These are phyloP conservation scores for Tetrao urogallus DNA, from an alignment of 2,113 vertebrate genomes.

Conservation along the genomic window DNA sequence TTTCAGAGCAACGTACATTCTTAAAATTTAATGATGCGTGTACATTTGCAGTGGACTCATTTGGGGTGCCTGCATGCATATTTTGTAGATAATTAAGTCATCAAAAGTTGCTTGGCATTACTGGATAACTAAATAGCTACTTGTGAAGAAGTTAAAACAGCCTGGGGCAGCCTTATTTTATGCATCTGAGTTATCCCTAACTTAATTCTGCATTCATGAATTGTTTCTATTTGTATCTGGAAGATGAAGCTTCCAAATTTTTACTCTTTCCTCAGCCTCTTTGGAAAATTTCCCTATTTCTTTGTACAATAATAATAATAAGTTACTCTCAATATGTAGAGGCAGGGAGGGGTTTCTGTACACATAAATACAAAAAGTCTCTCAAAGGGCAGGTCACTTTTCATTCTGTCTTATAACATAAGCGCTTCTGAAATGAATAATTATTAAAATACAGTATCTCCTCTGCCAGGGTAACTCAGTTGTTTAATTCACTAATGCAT, in stretches of 20 bases:
- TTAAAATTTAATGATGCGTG: conserved; percentile 54
- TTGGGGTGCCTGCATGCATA: conserved; percentile 57
- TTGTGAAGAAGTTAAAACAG: conserved; percentile 54
- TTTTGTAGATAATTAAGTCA: conserved; percentile 51
- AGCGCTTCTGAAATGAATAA: background rate
- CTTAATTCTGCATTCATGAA: conserved; percentile 62
- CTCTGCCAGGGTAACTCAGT: background rate
- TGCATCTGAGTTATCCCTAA: conserved; percentile 55
- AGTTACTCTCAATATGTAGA: background rate
- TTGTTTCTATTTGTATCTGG: conserved; percentile 21
- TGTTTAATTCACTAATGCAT: conserved; percentile 64
- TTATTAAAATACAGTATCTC: conserved; percentile 31
- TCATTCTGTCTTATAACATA: background rate
- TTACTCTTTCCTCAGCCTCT: background rate
- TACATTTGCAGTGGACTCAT: conserved; percentile 7
- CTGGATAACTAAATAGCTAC: conserved; percentile 61
- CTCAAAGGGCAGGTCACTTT: background rate
- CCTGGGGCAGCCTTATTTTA: conserved; percentile 56
- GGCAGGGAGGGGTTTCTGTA: background rate
- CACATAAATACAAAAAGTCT: background rate
- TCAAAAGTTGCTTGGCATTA: conserved; percentile 51
- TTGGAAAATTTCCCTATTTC: background rate
- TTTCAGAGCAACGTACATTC: background rate
- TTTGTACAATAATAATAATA: background rate
- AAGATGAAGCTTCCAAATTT: conserved; percentile 17